Conservation (phyloP, 2,888 invertebrate species). For the Melikaiella ostensackeni region DNA sequence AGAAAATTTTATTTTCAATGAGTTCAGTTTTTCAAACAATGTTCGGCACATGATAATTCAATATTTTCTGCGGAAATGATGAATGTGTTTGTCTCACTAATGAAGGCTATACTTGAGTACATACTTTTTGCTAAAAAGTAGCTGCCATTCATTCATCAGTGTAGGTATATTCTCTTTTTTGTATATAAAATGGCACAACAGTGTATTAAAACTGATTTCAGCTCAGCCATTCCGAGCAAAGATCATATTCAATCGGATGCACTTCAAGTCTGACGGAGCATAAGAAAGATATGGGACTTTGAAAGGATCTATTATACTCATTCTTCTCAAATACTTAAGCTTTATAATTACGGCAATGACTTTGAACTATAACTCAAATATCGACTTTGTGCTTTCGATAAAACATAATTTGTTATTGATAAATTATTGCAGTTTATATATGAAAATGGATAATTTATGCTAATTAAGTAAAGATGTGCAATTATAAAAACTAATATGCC, state of each 20-base stretch:
- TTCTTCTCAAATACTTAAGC: not conserved
- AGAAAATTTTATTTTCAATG: too few species aligned
- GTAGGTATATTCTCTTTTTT: not conserved
- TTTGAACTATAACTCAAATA: slow-evolving; percentile 1
- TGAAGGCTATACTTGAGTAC: too few species aligned
- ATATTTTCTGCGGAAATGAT: not conserved
- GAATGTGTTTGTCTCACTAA: not conserved
- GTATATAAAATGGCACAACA: not conserved
- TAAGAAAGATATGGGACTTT: not conserved
- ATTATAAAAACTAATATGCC: too few species aligned
- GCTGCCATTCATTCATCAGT: not conserved
- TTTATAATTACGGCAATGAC: slow-evolving; percentile 9
- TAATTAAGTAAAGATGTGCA: too few species aligned
- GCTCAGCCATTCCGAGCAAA: not conserved
- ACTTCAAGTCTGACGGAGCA: not conserved
- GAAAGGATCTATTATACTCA: not conserved
- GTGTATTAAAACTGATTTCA: not conserved
- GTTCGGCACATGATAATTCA: too few species aligned
- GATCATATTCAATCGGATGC: slow-evolving; percentile 2
- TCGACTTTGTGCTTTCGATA: slow-evolving; percentile 18
- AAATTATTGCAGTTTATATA: slow-evolving; percentile 14
- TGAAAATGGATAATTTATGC: not conserved
- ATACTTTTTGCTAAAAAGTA: not conserved
- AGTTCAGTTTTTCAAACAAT: too few species aligned
- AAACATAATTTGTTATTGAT: slow-evolving; percentile 16